Conservation (phyloP, 2,113 vertebrate genomes). For the Corydoras sp. region DNA sequence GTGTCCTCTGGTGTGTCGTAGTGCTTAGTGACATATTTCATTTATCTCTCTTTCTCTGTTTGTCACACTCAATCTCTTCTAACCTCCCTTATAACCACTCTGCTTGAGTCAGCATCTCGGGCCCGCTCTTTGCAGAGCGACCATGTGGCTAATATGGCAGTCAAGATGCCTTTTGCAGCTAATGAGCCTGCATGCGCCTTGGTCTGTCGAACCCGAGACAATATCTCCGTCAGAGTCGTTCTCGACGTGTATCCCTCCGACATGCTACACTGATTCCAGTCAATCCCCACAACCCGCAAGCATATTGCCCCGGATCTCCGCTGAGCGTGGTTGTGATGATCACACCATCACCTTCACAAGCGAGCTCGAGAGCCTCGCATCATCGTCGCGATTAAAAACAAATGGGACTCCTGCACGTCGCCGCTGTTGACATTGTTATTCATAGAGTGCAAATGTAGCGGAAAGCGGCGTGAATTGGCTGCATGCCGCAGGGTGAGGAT, state of each 20-base stretch:
- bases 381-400: constrained; percentile 23
- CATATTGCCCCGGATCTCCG: background rate
- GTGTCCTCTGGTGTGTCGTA: constrained; percentile 25
- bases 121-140: constrained; percentile 9
- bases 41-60: constrained; percentile 9
- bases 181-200: constrained; percentile 17
- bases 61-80: background rate
- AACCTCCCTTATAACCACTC: constrained; percentile 26
- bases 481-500: constrained; percentile 7
- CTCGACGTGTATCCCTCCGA: constrained; percentile 9
- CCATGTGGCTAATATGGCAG: constrained; percentile 35
- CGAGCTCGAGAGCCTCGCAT: background rate
- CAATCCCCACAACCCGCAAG: background rate
- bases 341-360: constrained; percentile 8
- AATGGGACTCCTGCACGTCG: constrained; percentile 7
- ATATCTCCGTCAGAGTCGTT: constrained; percentile 5
- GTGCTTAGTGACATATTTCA: constrained; percentile 14
- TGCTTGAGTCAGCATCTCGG: too few relatives aligned
- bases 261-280: constrained; percentile 5
- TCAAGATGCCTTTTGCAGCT: constrained; percentile 29
- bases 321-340: constrained; percentile 1
- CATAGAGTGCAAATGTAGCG: constrained; percentile 29
- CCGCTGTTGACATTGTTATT: constrained; percentile 30
- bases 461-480: constrained; percentile 18
- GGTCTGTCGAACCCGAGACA: constrained; percentile 6